These are phyloP conservation scores for Hiodon alosoides DNA, from an alignment of 2,113 vertebrate species.

Conservation along the genomic window DNA sequence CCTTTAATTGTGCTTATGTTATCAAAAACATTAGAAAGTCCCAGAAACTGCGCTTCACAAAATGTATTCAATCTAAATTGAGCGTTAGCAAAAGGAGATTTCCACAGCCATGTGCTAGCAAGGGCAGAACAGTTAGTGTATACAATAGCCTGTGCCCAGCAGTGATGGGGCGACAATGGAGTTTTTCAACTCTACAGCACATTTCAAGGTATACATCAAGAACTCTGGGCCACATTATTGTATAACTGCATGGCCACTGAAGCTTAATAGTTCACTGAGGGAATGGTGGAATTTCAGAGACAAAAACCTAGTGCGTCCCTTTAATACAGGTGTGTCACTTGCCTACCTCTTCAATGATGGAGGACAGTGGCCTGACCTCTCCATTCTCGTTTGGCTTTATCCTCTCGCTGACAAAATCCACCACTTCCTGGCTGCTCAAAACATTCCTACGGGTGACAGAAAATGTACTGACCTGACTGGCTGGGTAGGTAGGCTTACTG, in stretches of 20 bases:
- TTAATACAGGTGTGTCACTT: not conserved
- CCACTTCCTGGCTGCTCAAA: conserved; percentile 97
- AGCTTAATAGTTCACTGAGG: not conserved
- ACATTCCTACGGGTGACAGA: conserved; percentile 78
- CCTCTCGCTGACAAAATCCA: conserved; percentile 90
- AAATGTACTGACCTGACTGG: not conserved
- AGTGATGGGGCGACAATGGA: too few relatives aligned
- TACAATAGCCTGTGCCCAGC: too few relatives aligned
- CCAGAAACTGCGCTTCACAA: too few relatives aligned
- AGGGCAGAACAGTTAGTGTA: too few relatives aligned
- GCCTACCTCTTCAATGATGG: conserved; percentile 88
- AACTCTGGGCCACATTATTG: too few relatives aligned
- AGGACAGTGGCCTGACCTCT: conserved; percentile 70
- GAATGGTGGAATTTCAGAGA: not conserved
- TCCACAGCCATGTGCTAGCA: too few relatives aligned
- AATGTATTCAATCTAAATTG: too few relatives aligned
- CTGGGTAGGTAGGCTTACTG: not conserved
- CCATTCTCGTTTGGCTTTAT: conserved; percentile 77
- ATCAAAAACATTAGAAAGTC: too few relatives aligned
- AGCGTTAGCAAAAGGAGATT: too few relatives aligned
- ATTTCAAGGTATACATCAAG: not conserved
- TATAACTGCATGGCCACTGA: too few relatives aligned
- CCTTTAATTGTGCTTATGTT: too few relatives aligned
- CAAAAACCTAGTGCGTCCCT: not conserved
- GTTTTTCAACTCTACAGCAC: not conserved